These are phyloP conservation scores for Araneus ventricosus DNA, from an alignment of 1,140 invertebrate species.

Conservation along the genomic window DNA sequence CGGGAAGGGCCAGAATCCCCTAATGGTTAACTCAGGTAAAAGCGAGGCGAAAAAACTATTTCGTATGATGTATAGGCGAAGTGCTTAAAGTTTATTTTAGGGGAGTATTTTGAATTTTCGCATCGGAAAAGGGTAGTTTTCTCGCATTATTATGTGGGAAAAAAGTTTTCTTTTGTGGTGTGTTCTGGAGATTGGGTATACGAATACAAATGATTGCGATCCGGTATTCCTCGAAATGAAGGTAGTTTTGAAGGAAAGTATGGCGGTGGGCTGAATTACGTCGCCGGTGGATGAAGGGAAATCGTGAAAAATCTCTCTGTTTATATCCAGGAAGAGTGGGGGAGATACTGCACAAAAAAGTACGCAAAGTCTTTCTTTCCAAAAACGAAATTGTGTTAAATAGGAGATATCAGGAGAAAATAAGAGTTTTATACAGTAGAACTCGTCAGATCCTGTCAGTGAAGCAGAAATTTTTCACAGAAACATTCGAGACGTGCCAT, in stretches of 20 bases:
- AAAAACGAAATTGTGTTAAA: no score
- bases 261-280: not conserved
- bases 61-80: not conserved
- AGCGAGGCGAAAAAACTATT: not conserved
- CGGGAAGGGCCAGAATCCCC: not conserved
- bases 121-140: not conserved
- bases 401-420: no score
- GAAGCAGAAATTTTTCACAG: no score
- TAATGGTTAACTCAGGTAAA: slow-evolving; percentile 38
- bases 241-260: not conserved
- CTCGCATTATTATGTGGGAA: not conserved
- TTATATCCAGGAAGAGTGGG: no score
- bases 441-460: no score
- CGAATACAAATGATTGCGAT: not conserved
- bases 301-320: no score
- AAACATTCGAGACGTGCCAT: no score
- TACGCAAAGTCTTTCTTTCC: no score
- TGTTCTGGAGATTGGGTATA: not conserved
- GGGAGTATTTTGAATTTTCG: not conserved
- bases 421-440: no score
- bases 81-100: not conserved
- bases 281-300: not conserved
- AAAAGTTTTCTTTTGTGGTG: not conserved
- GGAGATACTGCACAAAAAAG: no score
- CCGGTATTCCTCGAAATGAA: not conserved